Percentiles rank a stretch among this genome's conserved stretches.
These are phyloP conservation scores for Panthera leo DNA, from an alignment of 2,113 vertebrate genomes.

Conservation along the genomic window DNA sequence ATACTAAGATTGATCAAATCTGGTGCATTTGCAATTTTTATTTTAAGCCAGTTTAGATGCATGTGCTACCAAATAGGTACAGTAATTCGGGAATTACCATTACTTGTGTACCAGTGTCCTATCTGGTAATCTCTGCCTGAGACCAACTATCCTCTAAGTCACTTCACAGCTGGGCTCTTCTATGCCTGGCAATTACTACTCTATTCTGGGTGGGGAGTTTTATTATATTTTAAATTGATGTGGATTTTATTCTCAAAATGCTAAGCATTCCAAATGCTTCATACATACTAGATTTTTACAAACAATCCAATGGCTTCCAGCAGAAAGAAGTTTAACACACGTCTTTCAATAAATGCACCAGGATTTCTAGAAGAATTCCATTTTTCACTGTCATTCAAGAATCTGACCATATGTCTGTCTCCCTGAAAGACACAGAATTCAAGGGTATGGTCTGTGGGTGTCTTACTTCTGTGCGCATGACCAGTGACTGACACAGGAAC, in stretches of 20 bases:
- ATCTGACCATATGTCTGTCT: background rate
- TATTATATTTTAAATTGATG: conserved; percentile 61
- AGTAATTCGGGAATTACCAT: background rate
- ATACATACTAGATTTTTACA: background rate
- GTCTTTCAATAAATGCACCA: background rate
- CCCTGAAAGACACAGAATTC: background rate
- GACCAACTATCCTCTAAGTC: conserved; percentile 32
- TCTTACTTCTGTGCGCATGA: background rate
- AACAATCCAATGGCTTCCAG: background rate
- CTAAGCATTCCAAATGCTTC: conserved; percentile 20
- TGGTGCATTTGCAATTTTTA: conserved; percentile 63
- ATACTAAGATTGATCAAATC: conserved; percentile 52
- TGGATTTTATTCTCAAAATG: conserved; percentile 63
- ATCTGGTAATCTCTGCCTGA: background rate
- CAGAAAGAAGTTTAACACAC: conserved; percentile 9
- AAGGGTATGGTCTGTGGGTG: background rate
- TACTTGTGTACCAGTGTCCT: background rate
- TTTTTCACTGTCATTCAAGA: background rate
- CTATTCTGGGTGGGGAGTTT: background rate
- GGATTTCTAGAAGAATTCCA: background rate
- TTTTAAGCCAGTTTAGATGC: conserved; percentile 48
- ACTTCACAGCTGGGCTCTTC: conserved; percentile 11
- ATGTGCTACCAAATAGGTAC: conserved; percentile 15
- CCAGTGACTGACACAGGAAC: background rate
- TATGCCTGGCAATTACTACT: background rate